These are phyloP conservation scores for Drosophila varians DNA, from an alignment of 1,140 invertebrate species.

Conservation along the genomic window DNA sequence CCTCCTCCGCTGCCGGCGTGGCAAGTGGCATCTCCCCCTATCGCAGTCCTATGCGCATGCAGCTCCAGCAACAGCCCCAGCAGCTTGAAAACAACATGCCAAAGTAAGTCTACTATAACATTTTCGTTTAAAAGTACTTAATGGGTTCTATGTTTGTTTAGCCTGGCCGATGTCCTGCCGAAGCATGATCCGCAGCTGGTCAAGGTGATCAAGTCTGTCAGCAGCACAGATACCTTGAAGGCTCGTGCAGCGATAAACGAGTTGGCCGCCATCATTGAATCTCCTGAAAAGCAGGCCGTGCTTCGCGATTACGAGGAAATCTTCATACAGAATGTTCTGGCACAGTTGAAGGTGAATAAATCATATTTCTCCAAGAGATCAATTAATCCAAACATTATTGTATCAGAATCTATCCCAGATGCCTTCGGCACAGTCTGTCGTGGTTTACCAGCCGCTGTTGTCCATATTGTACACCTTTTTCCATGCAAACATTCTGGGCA, in stretches of 20 bases:
- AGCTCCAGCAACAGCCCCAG: slow-evolving; percentile 34
- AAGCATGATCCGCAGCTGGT: slow-evolving; percentile 81
- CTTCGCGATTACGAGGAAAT: slow-evolving; percentile 82
- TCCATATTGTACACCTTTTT: slow-evolving; percentile 94
- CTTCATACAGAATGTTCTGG: slow-evolving; percentile 81
- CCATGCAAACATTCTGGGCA: slow-evolving; percentile 89
- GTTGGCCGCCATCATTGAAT: slow-evolving; percentile 74
- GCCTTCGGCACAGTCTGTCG: slow-evolving; percentile 92
- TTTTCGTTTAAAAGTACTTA: neutral
- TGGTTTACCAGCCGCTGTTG: slow-evolving; percentile 93
- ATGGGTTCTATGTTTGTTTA: slow-evolving; percentile 17
- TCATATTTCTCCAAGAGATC: no score
- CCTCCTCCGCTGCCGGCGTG: slow-evolving; percentile 36
- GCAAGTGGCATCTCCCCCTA: slow-evolving; percentile 61
- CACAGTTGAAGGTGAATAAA: slow-evolving; percentile 72
- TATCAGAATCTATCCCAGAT: slow-evolving; percentile 87
- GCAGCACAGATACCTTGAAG: slow-evolving; percentile 72
- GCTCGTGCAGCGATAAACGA: slow-evolving; percentile 80
- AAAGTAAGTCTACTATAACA: slow-evolving; percentile 36
- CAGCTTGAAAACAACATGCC: slow-evolving; percentile 62
- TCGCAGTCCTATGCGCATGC: slow-evolving; percentile 64
- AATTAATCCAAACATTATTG: no score
- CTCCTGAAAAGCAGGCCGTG: slow-evolving; percentile 81
- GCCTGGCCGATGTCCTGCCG: slow-evolving; percentile 75
- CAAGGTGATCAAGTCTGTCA: slow-evolving; percentile 73